Conservation (phyloP, 2,113 vertebrate species). For the Hylia prasina region DNA sequence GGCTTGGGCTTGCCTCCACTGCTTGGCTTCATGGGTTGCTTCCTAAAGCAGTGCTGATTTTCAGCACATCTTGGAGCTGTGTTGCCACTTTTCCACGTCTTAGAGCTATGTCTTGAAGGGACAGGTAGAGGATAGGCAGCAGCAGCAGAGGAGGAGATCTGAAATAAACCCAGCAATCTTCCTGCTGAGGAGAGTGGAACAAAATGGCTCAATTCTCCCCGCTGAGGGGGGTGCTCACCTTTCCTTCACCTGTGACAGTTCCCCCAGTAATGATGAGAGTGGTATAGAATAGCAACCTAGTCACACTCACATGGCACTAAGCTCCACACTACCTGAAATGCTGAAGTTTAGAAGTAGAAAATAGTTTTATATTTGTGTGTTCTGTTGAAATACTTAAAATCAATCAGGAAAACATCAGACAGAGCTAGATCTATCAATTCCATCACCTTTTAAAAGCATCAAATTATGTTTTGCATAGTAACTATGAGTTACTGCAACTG, state of each 20-base stretch:
- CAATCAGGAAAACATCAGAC: neutral
- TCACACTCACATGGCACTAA: neutral
- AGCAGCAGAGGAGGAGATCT: neutral
- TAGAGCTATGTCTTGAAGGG: fast-evolving
- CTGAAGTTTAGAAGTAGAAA: neutral
- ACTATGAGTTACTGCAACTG: no score
- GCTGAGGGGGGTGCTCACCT: neutral
- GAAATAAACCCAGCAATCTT: neutral
- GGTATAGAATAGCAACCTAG: neutral
- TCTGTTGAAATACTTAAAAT: neutral
- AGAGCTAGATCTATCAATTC: neutral
- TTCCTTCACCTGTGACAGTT: neutral
- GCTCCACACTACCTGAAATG: neutral
- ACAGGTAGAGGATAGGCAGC: neutral
- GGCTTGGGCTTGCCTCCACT: fast-evolving
- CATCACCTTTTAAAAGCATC: neutral
- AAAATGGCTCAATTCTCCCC: neutral
- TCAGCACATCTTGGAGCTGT: neutral
- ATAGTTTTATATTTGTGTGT: neutral
- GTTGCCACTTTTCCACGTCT: fast-evolving
- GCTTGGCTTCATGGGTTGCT: fast-evolving
- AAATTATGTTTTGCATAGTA: neutral
- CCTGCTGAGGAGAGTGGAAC: neutral
- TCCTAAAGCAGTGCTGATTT: neutral
- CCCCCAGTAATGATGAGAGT: no score